Percentiles rank a stretch among this genome's conserved stretches.
phyloP scores from a whole-genome alignment of 2,888 invertebrate genomes.

The Malthinus flaveolus region DNA sequence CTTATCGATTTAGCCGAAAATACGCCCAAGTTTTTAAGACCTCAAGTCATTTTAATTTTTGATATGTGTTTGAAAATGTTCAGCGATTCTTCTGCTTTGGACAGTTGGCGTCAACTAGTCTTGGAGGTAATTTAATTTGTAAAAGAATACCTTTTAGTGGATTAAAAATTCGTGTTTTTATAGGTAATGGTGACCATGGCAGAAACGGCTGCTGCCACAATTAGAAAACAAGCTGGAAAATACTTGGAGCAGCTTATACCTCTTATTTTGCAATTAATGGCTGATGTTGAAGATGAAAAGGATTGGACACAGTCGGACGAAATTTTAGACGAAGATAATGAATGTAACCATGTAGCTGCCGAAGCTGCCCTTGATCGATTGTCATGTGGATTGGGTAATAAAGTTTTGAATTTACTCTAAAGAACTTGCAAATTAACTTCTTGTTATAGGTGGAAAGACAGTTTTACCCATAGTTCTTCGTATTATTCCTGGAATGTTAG shows the following conservation, averaged over 20 bases:
- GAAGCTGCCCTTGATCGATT: conserved; percentile 96
- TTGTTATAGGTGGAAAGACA: conserved; percentile 61
- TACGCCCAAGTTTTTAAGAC: conserved; percentile 88
- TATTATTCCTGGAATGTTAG: conserved; percentile 84
- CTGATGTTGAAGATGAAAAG: conserved; percentile 89
- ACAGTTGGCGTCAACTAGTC: conserved; percentile 86
- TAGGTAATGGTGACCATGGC: conserved; percentile 79
- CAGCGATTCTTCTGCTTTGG: conserved; percentile 70
- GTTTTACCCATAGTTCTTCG: conserved; percentile 85
- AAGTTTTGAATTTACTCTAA: background rate
- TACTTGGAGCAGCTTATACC: conserved; percentile 82
- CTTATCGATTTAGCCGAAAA: conserved; percentile 93
- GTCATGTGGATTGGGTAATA: conserved; percentile 91
- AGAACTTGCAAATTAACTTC: background rate
- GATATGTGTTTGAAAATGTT: conserved; percentile 87
- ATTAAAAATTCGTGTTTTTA: background rate
- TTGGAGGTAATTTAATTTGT: conserved; percentile 77
- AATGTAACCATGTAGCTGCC: conserved; percentile 92
- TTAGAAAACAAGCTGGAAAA: conserved; percentile 86
- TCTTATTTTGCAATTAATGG: conserved; percentile 90
- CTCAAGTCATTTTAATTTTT: conserved; percentile 84
- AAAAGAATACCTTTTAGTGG: background rate
- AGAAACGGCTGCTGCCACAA: conserved; percentile 96
- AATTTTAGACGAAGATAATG: conserved; percentile 89
- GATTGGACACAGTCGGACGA: conserved; percentile 89